Percentiles rank a stretch among this genome's conserved stretches.
Evolutionary conservation across 2,888 invertebrate genomes (phyloP).

Genomic region (Parthenolecanium corni): DNA sequence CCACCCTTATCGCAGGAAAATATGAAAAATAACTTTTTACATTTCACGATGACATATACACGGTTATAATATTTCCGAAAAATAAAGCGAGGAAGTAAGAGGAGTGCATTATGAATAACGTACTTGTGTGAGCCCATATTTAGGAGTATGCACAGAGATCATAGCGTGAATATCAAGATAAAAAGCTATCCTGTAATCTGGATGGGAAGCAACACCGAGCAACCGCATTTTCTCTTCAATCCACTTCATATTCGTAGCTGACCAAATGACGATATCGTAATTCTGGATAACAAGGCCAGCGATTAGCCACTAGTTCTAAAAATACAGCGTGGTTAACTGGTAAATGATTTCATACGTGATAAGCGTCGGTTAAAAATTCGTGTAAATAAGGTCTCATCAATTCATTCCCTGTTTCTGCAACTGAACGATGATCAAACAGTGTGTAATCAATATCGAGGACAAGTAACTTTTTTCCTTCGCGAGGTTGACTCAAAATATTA

Average conservation of each 20-base stretch:
- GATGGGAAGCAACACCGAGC: constrained; percentile 69
- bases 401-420: constrained; percentile 76
- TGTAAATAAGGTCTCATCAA: constrained; percentile 91
- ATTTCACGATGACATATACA: too few relatives aligned
- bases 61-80: too few relatives aligned
- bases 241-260: constrained; percentile 97
- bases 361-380: constrained; percentile 79
- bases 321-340: not conserved
- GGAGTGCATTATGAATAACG: too few relatives aligned
- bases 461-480: constrained; percentile 75
- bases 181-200: constrained; percentile 82
- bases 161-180: constrained; percentile 84
- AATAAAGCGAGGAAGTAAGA: too few relatives aligned
- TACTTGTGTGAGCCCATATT: constrained; percentile 85
- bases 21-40: too few relatives aligned
- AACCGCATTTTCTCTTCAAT: constrained; percentile 94
- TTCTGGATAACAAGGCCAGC: constrained; percentile 40
- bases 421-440: constrained; percentile 86
- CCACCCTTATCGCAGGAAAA: too few relatives aligned
- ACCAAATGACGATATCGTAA: constrained; percentile 97
- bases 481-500: constrained; percentile 64
- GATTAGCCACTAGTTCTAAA: not conserved
- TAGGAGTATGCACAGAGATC: constrained; percentile 85
- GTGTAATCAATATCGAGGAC: constrained; percentile 96
- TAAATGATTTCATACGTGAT: constrained; percentile 42